These are phyloP conservation scores for Prietella phreatophila DNA, from an alignment of 2,113 vertebrate species.

Conservation along the genomic window DNA sequence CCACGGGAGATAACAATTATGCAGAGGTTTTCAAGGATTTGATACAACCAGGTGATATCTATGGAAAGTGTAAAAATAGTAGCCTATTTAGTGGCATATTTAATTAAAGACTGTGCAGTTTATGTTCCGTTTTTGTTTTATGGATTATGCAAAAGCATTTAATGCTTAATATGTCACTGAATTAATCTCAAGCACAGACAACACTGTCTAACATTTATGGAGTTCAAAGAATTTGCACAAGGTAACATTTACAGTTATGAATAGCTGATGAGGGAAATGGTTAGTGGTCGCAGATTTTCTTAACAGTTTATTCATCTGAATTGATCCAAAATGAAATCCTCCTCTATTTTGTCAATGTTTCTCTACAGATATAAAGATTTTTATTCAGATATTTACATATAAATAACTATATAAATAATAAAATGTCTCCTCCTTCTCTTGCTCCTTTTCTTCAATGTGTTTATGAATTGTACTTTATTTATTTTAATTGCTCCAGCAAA, in stretches of 20 bases:
- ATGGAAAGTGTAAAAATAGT: slow-evolving; percentile 36
- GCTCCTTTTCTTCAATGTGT: not conserved
- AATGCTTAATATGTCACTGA: slow-evolving; percentile 3
- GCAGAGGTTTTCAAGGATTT: slow-evolving; percentile 28
- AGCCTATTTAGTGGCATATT: not conserved
- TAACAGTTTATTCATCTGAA: not conserved
- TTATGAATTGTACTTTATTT: slow-evolving; percentile 6
- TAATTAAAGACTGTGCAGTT: not conserved
- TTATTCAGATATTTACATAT: not conserved
- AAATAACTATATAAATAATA: not conserved
- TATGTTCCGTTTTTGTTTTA: slow-evolving; percentile 25
- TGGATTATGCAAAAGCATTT: not conserved
- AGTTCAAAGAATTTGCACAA: not conserved
- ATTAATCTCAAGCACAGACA: not conserved
- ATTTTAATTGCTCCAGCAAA: slow-evolving; percentile 31
- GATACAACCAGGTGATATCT: slow-evolving; percentile 7
- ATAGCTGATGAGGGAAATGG: not conserved
- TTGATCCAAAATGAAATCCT: not conserved
- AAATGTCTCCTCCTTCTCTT: not conserved
- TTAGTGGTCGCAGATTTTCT: not conserved
- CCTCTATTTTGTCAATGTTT: not conserved
- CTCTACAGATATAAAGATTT: not conserved
- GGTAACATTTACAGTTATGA: slow-evolving; percentile 6
- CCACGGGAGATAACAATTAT: slow-evolving; percentile 53
- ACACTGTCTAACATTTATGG: not conserved